Conservation (phyloP, 2,888 invertebrate species). For the Rhimphoctona megacephalus region DNA sequence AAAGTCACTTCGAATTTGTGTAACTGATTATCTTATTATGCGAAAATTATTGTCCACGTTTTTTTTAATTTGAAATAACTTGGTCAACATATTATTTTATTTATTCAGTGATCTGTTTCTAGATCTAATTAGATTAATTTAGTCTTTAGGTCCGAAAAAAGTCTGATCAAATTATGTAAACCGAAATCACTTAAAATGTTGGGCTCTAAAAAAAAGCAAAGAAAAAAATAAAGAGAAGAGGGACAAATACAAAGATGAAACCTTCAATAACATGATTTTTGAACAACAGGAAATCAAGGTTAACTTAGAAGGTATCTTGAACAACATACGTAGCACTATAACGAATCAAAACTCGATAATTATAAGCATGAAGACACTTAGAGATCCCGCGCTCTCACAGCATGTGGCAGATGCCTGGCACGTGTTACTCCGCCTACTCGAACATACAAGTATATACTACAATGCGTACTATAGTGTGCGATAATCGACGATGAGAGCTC, state of each 20-base stretch:
- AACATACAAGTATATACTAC: constrained; percentile 37
- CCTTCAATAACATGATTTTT: background rate
- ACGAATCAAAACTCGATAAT: constrained; percentile 62
- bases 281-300: background rate
- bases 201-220: background rate
- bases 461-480: constrained; percentile 19
- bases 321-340: background rate
- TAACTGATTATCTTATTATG: constrained; percentile 15
- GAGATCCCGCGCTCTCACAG: constrained; percentile 35
- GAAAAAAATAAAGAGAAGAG: background rate
- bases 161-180: background rate
- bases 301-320: background rate
- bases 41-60: background rate
- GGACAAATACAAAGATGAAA: background rate
- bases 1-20: constrained; percentile 3
- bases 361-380: constrained; percentile 16
- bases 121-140: background rate
- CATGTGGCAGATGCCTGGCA: constrained; percentile 70
- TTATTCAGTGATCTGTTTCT: background rate
- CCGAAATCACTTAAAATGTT: background rate
- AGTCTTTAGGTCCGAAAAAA: background rate
- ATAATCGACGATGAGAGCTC: constrained; percentile 55
- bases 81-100: background rate
- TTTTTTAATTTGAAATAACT: background rate
- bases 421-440: constrained; percentile 68